A percentile compares a stretch with the other conserved stretches of the same genome.
phyloP scores from a whole-genome alignment of 2,113 vertebrate species.

The Neofelis nebulosa region DNA sequence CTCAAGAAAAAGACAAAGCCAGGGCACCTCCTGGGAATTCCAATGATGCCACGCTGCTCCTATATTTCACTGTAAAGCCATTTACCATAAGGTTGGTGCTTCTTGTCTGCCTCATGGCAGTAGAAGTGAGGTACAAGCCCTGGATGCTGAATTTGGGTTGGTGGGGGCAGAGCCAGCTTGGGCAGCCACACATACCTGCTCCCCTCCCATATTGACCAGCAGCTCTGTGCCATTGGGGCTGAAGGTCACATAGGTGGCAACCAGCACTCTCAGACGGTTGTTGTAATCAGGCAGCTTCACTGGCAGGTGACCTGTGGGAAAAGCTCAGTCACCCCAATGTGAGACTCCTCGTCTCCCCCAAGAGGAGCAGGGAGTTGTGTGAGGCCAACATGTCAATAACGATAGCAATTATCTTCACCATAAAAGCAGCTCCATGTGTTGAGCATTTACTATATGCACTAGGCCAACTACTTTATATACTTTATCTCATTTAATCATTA shows the following conservation, averaged over 20 bases:
- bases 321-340: background rate
- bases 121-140: background rate
- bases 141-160: background rate
- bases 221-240: slow-evolving; percentile 98
- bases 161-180: background rate
- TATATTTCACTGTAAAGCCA: background rate
- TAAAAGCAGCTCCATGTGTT: background rate
- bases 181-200: slow-evolving; percentile 89
- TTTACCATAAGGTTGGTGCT: background rate
- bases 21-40: background rate
- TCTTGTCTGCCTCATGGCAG: background rate
- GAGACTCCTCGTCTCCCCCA: background rate
- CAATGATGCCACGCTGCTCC: background rate
- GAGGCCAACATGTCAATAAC: background rate
- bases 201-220: slow-evolving; percentile 99
- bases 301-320: slow-evolving; percentile 92
- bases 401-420: background rate
- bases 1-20: background rate
- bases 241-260: slow-evolving; percentile 98
- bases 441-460: background rate
- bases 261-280: slow-evolving; percentile 95
- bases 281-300: slow-evolving; percentile 97
- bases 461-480: background rate
- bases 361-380: background rate
- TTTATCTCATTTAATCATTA: background rate